phyloP scores from a whole-genome alignment of 2,113 vertebrate species.

The Gopherus evgoodei region DNA sequence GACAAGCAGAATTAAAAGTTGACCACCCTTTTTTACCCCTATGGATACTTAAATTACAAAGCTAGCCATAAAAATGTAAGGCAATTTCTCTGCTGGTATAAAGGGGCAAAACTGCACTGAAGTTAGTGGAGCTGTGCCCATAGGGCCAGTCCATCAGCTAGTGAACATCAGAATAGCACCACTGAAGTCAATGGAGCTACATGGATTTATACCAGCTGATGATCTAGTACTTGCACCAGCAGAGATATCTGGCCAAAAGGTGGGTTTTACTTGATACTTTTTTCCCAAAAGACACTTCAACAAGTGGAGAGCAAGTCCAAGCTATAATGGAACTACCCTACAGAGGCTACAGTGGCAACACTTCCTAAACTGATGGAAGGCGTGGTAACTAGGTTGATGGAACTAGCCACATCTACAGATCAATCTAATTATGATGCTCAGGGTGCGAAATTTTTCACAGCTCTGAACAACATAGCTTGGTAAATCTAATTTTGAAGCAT shows the following conservation, averaged over 20 bases:
- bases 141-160: neutral
- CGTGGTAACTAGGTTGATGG: neutral
- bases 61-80: neutral
- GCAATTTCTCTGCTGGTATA: neutral
- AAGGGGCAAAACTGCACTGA: neutral
- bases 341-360: neutral
- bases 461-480: neutral
- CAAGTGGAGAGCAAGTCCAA: neutral
- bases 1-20: neutral
- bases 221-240: neutral
- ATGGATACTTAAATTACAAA: neutral
- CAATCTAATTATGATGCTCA: neutral
- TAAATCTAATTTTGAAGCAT: neutral
- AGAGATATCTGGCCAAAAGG: neutral
- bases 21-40: neutral
- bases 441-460: neutral
- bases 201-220: rapidly evolving
- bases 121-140: neutral
- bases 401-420: neutral
- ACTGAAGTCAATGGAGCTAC: rapidly evolving
- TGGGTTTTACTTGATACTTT: neutral
- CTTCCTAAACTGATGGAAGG: neutral
- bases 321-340: neutral
- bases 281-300: neutral
- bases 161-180: neutral